Base-by-base conservation (phyloP, 2,888 invertebrate species). In the Athrips mouffetella region DNA sequence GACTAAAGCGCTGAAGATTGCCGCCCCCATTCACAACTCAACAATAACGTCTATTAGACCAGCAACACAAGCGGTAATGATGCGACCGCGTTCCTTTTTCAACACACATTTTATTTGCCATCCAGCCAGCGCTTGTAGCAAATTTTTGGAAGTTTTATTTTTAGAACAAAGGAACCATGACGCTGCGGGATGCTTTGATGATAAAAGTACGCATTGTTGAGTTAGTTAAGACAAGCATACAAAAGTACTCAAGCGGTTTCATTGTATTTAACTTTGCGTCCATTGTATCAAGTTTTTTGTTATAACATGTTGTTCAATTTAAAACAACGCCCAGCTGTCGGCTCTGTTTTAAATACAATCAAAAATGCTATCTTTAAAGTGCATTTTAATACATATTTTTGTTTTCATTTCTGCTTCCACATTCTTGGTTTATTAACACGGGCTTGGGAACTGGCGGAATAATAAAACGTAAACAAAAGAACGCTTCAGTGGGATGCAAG, bases 21-120 rank as follows among this genome's bases (percentile, higher is more conserved):
- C 61, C 57, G 55, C 53, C 58, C 51, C 70, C 59, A 73, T 76
- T 76, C 73, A 76, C 62, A 64, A 68, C 64, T 62, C 71, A 76
- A 78, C 76, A 78, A 78, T 74, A 71, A 73, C 67, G 71, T 63
- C 65, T 76, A 75, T 71, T 73, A 76, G 71, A 68, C 39, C 52
- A 45, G 47, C 48, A 29, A 18, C 33, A 31, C 23, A 45, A 47
- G 46, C 48, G 31, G 44, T 54, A 54, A 63, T 59, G 59, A 55
- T 55, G 59, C 54, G 59, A 58, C 59, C 62, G 64, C 57, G 59
- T 54, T 58, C 56, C 56, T 61, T 67, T 66, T 62, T 57, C 56
- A 53, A 56, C 48, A 50, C 30, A 49, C 45, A 23, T 41, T 35
- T 48, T 44, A 31, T 44, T 25, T 11, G 47, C 30, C n/a, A n/a